A percentile compares a stretch with the other conserved stretches of the same genome.
phyloP scores from a whole-genome alignment of 2,888 invertebrate genomes.

The Trissolcus japonicus region DNA sequence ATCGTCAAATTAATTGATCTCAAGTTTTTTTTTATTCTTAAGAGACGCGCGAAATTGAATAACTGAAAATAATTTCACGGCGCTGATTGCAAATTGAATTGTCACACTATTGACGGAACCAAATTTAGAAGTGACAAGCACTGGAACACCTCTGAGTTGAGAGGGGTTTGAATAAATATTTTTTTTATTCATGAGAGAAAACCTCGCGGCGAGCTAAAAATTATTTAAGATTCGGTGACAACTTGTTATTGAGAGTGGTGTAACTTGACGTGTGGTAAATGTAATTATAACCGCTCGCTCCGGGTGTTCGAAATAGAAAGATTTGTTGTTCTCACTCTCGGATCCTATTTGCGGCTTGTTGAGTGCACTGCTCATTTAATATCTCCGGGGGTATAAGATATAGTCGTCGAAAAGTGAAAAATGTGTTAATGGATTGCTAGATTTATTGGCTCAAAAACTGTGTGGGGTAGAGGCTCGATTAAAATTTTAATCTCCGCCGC shows the following conservation, averaged over 20 bases:
- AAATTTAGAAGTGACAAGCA: no score
- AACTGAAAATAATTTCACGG: no score
- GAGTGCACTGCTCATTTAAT: slow-evolving; percentile 2
- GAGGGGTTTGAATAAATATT: no score
- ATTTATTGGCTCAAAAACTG: slow-evolving; percentile 19
- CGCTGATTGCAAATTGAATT: no score
- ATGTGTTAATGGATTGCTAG: slow-evolving; percentile 38
- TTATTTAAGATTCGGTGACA: slow-evolving; percentile 11
- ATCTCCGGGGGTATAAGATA: slow-evolving; percentile 9
- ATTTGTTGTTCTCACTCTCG: slow-evolving; percentile 3
- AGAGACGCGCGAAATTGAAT: no score
- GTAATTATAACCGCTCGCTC: slow-evolving; percentile 35
- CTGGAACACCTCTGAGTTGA: no score
- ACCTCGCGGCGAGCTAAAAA: slow-evolving; percentile 3
- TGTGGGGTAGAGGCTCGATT: slow-evolving; percentile 21
- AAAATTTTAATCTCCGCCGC: slow-evolving; percentile 1
- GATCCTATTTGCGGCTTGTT: slow-evolving; percentile 22
- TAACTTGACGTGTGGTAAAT: slow-evolving; percentile 18
- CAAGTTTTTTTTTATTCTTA: no score
- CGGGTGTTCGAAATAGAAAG: slow-evolving; percentile 19
- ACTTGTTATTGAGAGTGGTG: slow-evolving; percentile 10
- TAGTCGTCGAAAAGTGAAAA: slow-evolving; percentile 19
- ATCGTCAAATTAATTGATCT: no score
- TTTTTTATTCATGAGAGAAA: neutral
- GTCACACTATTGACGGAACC: no score